Evolutionary conservation across 2,797 vertebrate genomes (phyloP).

Genomic region (Margarornis squamiger): DNA sequence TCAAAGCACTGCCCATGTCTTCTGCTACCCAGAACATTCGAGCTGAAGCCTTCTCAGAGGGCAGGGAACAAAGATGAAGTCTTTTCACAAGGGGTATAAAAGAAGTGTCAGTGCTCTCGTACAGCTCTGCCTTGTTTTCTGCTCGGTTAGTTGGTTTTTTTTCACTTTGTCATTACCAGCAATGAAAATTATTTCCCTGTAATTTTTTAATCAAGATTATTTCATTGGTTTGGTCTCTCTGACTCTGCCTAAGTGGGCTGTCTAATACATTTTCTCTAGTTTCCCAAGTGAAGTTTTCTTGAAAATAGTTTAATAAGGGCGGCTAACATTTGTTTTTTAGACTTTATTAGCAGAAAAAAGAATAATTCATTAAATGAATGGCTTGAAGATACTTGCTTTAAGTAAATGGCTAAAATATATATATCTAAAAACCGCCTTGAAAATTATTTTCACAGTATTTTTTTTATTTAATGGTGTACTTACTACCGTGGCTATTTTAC

Average conservation of each 20-base stretch:
- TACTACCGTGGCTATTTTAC: background rate
- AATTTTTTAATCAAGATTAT: background rate
- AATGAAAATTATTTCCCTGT: background rate
- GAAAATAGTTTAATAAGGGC: background rate
- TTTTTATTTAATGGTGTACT: background rate
- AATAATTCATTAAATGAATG: background rate
- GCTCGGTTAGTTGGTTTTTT: background rate
- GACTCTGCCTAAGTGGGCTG: background rate
- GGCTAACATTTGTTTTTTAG: background rate
- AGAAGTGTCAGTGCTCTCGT: slow-evolving; percentile 1
- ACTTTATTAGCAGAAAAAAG: background rate
- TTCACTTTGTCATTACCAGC: background rate
- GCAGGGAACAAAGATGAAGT: slow-evolving; percentile 32
- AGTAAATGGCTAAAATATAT: background rate
- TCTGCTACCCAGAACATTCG: slow-evolving; percentile 65
- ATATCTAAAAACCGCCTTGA: background rate
- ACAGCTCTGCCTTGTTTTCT: background rate
- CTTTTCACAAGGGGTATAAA: slow-evolving; percentile 31
- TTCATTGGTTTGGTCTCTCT: background rate
- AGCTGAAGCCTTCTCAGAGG: slow-evolving; percentile 60
- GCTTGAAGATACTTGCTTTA: background rate
- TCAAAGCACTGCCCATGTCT: slow-evolving; percentile 39
- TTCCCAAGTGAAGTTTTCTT: background rate
- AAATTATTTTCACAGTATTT: background rate
- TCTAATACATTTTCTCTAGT: background rate